Base-by-base conservation (phyloP, 2,113 vertebrate genomes). In the Cryptomyrus ogoouensis region DNA sequence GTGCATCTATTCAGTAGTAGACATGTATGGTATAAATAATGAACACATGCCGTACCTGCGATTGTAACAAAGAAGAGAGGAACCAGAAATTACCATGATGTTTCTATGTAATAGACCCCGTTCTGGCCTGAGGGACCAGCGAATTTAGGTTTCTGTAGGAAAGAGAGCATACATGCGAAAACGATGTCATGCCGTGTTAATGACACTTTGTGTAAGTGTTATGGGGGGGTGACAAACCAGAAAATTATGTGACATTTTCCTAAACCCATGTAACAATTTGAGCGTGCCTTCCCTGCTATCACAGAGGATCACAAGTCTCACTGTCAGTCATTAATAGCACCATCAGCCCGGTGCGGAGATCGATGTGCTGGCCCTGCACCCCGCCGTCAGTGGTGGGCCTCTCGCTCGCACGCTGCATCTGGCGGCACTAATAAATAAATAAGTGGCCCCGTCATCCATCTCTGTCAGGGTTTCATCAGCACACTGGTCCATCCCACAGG, bases 391-490 rank as follows among this genome's bases (percentile, higher is more conserved):
- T 0, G 27, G 31, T 12, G 49, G 12, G 19, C 17, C 39, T 52
- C 89, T 3, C 27, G 24, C 31, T 56, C 74, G 46, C 39, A 9
- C 83, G 44, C 3, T 13, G 44, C 44, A 47, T 84, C 83, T 46
- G 44, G 9, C 42, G 21, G 83, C 83, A 47, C 85, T 86, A 49
- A 90, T 62, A 89, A 85, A 89, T 89, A 89, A 80, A 89, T 89
- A 83, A 89, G 24, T 13, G n/a, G 3, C 62, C 53, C 58, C 15
- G 13, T 27, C 52, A 90, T 86, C 89, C 39, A 9, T 90, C 89
- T 86, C 44, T 66, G 83, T 86, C 89, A 90, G 42, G 27, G 56
- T 86, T 90, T 85, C 83, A 86, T 46, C 89, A 85, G 56, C 56
- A 24, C n/a, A 15, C 13, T 31, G 24, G 35, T 13, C 49, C 47